Evolutionary conservation across 2,888 invertebrate genomes (phyloP).

Genomic region (Pardosa pseudoannulata): DNA sequence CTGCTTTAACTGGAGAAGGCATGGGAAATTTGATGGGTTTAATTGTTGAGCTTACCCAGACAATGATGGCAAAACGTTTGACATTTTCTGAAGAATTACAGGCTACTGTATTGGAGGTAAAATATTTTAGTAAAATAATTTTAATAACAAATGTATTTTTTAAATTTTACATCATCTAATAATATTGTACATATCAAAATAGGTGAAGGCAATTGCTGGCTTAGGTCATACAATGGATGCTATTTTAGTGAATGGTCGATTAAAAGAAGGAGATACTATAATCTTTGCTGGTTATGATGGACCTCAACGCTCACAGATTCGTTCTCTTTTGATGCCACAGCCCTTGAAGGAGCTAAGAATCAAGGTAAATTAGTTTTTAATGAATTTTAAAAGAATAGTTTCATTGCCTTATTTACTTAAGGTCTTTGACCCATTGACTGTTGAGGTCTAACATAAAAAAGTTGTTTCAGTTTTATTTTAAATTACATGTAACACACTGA

Average conservation of each 20-base stretch:
- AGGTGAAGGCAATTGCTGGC: constrained; percentile 96
- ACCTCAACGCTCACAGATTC: constrained; percentile 97
- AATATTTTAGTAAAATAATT: too few species aligned
- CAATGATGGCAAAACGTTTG: constrained; percentile 89
- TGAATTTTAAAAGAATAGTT: too few species aligned
- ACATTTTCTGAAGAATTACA: constrained; percentile 95
- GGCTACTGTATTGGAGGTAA: constrained; percentile 79
- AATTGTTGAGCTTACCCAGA: constrained; percentile 94
- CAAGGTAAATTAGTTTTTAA: constrained; percentile 83
- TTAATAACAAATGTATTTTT: too few species aligned
- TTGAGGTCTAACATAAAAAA: too few species aligned
- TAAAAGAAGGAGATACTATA: constrained; percentile 95
- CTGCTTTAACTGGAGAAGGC: constrained; percentile 97
- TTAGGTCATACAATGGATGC: constrained; percentile 99
- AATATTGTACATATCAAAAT: too few species aligned
- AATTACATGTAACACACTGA: too few species aligned
- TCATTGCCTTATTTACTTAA: too few species aligned
- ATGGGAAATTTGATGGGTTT: constrained; percentile 98
- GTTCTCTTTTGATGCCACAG: constrained; percentile 97
- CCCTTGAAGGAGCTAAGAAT: constrained; percentile 98
- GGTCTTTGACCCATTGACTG: too few species aligned
- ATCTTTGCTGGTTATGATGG: constrained; percentile 98
- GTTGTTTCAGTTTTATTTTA: too few species aligned
- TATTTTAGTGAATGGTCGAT: constrained; percentile 96
- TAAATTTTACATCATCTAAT: too few species aligned